A percentile compares a stretch with the other conserved stretches of the same genome.
Evolutionary conservation across 2,888 invertebrate genomes (phyloP).

Genomic region (Therioaphis trifolii): DNA sequence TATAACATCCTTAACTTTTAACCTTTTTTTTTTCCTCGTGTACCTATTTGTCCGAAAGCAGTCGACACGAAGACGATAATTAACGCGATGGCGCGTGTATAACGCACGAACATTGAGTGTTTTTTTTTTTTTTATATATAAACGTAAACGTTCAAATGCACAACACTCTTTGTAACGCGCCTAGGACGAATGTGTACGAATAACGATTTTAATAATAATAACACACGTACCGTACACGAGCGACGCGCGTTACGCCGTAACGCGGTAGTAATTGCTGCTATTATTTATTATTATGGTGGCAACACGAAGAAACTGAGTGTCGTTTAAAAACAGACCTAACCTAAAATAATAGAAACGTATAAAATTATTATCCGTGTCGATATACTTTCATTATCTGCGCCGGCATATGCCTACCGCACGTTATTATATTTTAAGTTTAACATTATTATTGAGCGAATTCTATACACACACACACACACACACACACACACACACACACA

Average conservation of each 20-base stretch:
- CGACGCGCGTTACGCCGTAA: no score
- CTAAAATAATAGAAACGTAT: neutral
- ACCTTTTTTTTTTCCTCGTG: constrained; percentile 18
- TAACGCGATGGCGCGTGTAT: neutral
- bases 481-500: no score
- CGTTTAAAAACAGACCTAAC: neutral
- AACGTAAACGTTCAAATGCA: neutral
- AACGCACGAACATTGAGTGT: neutral
- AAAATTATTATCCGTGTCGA: neutral
- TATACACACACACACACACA: no score
- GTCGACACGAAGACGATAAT: constrained; percentile 36
- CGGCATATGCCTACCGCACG: neutral
- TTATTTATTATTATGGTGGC: no score
- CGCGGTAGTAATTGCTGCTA: no score
- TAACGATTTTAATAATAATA: neutral
- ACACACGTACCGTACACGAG: neutral
- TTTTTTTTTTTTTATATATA: no score
- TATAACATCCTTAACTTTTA: constrained; percentile 6
- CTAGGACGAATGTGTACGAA: no score
- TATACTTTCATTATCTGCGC: neutral
- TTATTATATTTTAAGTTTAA: constrained; percentile 8
- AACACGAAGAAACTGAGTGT: constrained; percentile 5
- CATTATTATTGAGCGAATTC: neutral
- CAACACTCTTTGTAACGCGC: neutral
- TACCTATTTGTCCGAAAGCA: no score